Conservation (phyloP, 2,797 vertebrate genomes). For the Pygocentrus nattereri region DNA sequence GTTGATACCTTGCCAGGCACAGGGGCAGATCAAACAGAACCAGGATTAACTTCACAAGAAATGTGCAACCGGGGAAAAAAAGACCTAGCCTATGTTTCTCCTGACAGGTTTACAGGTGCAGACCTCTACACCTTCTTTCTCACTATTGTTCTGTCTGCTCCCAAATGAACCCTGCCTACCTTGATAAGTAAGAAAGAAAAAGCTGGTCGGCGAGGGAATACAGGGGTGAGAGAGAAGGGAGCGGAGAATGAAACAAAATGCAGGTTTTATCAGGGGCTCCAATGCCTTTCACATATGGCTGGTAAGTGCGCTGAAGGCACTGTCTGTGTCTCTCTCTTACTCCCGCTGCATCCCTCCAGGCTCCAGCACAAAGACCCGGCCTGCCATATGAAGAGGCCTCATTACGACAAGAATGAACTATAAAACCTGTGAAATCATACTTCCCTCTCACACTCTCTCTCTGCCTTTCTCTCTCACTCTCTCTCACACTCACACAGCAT, state of each 20-base stretch:
- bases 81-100: not conserved
- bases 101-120: constrained; percentile 17
- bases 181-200: not conserved
- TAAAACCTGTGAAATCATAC: constrained; percentile 23
- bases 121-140: not conserved
- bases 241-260: constrained; percentile 44
- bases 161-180: constrained; percentile 34
- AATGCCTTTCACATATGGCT: constrained; percentile 38
- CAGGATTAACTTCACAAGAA: constrained; percentile 31
- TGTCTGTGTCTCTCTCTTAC: constrained; percentile 50
- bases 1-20: constrained; percentile 45
- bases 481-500: not conserved
- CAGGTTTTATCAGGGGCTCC: constrained; percentile 46
- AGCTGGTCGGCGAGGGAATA: constrained; percentile 10
- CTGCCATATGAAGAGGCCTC: constrained; percentile 41
- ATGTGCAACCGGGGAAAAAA: not conserved
- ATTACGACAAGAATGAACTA: constrained; percentile 19
- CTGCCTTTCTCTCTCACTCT: not conserved
- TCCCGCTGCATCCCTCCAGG: constrained; percentile 24
- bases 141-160: constrained; percentile 11
- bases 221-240: constrained; percentile 23
- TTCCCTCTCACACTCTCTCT: not conserved
- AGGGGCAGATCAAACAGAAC: constrained; percentile 43
- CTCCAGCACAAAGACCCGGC: constrained; percentile 31
- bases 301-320: constrained; percentile 47